Evolutionary conservation across 1,140 invertebrate species (phyloP), one percentile per base, ranked within the genome.

Genomic region (Trichomalopsis sarcophagae): DNA sequence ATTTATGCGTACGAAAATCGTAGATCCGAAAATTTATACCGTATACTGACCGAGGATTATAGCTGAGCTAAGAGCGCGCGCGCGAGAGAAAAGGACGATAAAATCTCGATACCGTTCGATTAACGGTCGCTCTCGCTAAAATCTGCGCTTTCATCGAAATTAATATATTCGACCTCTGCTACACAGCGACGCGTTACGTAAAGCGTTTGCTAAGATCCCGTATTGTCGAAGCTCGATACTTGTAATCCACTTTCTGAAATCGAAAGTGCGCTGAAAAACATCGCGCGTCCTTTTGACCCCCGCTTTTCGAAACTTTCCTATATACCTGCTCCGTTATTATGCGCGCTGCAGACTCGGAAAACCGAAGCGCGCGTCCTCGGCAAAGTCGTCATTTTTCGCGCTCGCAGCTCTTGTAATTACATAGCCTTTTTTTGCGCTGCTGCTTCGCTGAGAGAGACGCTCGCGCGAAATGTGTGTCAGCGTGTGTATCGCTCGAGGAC

Each of bases 391-490:
- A 62, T 62, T 62, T 62, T 62, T 62, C 55, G 55, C 55, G 17
- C 55, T 62, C 27, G 27, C 50, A 17, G 71, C 73, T 75, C 74
- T 17, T 36, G 74, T 40, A 75, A 75, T 75, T 75, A 44, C 74
- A 75, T 36, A 44, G 40, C 21, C 74, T 62, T 75, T 33, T 75
- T 44, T 9, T 75, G 30, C 36, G 9, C 36, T 30, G 30, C 33
- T 30, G 30, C 50, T 7, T 21, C 14, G 0, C 33, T 36, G 33
- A 36, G 33, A 62, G 21, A 62, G 55, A 62, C 55, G 55, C 6
- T 62, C 74, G 21, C 30, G 13, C 10, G 36, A 75, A 75, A 75
- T 75, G 74, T 75, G 36, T 75, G 74, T 75, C 74, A 75, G 74
- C 14, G 27, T 17, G 36, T 75, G 17, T 73, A 10, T n/a, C 69